Conservation (phyloP, 2,888 invertebrate species). For the Smittia sp. region DNA sequence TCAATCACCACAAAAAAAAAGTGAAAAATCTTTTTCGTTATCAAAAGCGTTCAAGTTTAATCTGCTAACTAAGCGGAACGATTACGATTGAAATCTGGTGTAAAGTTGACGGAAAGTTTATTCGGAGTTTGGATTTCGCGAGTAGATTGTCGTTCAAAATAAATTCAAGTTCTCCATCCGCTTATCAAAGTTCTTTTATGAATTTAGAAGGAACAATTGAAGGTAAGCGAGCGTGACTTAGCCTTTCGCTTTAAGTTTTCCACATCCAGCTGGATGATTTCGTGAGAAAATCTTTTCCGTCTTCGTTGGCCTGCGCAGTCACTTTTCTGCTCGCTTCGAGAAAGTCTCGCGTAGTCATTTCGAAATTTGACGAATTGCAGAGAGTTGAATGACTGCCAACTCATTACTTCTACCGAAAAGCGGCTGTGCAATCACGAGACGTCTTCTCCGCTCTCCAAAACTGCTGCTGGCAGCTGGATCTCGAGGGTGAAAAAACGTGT, state of each 20-base stretch:
- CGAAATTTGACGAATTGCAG: background rate
- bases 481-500: conserved; percentile 26
- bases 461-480: background rate
- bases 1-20: background rate
- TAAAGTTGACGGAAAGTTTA: background rate
- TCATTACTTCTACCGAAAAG: conserved; percentile 28
- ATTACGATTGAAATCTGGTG: background rate
- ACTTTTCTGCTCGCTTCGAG: background rate
- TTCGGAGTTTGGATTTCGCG: background rate
- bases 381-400: conserved; percentile 32
- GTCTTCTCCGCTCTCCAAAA: background rate
- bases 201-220: conserved; percentile 28
- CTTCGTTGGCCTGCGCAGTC: background rate
- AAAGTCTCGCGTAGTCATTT: background rate
- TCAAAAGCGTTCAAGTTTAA: background rate
- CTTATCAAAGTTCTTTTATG: conserved; percentile 31
- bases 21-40: no score
- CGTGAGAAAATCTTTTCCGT: background rate
- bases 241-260: background rate
- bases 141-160: background rate
- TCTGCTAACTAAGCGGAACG: background rate
- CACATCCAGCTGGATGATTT: conserved; percentile 11
- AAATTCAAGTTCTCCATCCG: background rate
- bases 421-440: background rate
- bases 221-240: conserved; percentile 7